Percentiles rank a stretch among this genome's conserved stretches.
Conservation (phyloP, 2,888 invertebrate genomes). For the Cheilosia urbana region DNA sequence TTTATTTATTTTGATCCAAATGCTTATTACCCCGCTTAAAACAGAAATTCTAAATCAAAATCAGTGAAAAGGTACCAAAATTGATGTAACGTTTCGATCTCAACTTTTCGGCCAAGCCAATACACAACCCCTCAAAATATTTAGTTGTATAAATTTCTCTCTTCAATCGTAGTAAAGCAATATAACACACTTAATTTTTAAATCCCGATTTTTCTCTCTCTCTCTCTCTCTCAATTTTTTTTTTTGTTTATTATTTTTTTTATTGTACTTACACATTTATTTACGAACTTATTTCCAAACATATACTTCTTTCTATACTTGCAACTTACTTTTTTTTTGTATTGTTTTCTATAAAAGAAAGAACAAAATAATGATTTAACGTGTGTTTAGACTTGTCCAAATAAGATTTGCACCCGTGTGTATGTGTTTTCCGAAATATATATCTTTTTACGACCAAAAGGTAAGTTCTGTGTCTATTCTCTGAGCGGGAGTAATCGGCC, state of each 20-base stretch:
- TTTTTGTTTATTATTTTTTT: not conserved
- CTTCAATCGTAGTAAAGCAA: conserved; percentile 36
- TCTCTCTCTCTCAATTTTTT: conserved; percentile 45
- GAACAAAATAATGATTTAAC: conserved; percentile 18
- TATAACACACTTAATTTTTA: conserved; percentile 29
- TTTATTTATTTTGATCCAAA: not conserved
- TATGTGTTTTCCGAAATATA: conserved; percentile 32
- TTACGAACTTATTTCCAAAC: conserved; percentile 39
- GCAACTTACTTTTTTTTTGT: conserved; percentile 42
- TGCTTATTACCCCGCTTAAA: conserved; percentile 26
- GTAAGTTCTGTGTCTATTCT: conserved; percentile 67
- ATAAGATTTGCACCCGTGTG: conserved; percentile 55
- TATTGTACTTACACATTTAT: conserved; percentile 35
- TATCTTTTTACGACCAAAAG: too few species aligned
- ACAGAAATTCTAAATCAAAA: conserved; percentile 26
- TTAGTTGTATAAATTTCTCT: conserved; percentile 28
- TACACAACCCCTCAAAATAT: conserved; percentile 5
- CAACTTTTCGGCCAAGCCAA: conserved; percentile 36
- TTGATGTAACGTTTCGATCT: conserved; percentile 28
- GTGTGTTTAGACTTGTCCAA: conserved; percentile 40
- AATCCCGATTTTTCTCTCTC: conserved; percentile 61
- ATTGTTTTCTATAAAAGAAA: conserved; percentile 31
- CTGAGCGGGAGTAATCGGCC: conserved; percentile 32
- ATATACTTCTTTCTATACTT: conserved; percentile 52
- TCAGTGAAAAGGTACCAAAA: not conserved